phyloP scores from a whole-genome alignment of 2,888 invertebrate genomes.

The Lepetodrilus schrolli region DNA sequence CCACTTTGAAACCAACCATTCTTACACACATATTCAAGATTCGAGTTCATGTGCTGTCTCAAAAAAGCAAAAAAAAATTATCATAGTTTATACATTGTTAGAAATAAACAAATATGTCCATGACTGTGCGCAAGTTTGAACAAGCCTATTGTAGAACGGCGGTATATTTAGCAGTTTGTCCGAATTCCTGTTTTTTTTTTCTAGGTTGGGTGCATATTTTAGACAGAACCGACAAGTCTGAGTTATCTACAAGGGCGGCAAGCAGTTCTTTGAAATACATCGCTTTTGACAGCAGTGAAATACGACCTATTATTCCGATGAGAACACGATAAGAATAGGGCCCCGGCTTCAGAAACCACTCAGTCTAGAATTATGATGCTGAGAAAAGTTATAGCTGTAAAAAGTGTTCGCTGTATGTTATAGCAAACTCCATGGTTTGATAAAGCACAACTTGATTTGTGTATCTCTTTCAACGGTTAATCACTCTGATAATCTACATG shows the following conservation, averaged over 20 bases:
- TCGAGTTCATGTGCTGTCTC: background rate
- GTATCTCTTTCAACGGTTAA: conserved; percentile 13
- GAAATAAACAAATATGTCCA: conserved; percentile 19
- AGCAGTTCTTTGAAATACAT: conserved; percentile 23
- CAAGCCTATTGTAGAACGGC: background rate
- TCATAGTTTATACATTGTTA: conserved; percentile 11
- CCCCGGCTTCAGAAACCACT: conserved; percentile 12
- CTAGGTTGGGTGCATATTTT: conserved; percentile 9
- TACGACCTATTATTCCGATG: conserved; percentile 25
- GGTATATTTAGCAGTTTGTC: background rate
- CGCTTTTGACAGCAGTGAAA: conserved; percentile 22
- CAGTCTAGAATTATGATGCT: background rate
- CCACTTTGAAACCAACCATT: background rate
- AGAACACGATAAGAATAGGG: background rate
- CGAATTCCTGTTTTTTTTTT: conserved; percentile 10
- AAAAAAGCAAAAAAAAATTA: background rate
- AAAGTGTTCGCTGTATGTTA: background rate
- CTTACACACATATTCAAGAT: background rate
- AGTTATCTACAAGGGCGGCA: conserved; percentile 25
- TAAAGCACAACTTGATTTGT: conserved; percentile 27
- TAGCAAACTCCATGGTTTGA: conserved; percentile 2
- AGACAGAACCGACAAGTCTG: background rate
- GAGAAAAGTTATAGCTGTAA: background rate
- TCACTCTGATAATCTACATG: background rate
- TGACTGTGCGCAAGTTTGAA: background rate